Evolutionary conservation across 2,888 invertebrate species (phyloP).

Genomic region (Agrotis ipsilon): DNA sequence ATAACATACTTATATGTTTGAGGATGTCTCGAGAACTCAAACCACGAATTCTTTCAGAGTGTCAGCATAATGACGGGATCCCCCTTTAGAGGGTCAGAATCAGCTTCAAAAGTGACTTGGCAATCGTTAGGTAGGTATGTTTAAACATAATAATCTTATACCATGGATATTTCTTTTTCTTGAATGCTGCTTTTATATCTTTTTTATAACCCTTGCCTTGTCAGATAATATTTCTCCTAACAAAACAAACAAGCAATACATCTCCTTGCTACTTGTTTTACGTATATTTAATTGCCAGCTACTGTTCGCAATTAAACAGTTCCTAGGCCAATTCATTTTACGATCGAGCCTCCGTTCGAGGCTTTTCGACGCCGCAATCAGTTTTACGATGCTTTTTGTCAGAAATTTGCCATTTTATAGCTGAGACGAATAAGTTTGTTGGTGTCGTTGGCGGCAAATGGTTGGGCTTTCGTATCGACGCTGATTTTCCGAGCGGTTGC

Average conservation of each 20-base stretch:
- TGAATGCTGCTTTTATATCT: too few relatives aligned
- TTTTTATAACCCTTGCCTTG: not conserved
- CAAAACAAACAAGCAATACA: slow-evolving; percentile 67
- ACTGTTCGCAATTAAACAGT: slow-evolving; percentile 83
- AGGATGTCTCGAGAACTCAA: too few relatives aligned
- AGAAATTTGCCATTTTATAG: slow-evolving; percentile 80
- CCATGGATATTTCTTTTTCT: too few relatives aligned
- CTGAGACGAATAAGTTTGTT: slow-evolving; percentile 66
- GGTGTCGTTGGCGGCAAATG: slow-evolving; percentile 48
- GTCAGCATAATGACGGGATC: too few relatives aligned
- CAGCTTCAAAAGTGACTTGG: too few relatives aligned
- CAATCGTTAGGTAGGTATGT: too few relatives aligned
- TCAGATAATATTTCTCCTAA: slow-evolving; percentile 49
- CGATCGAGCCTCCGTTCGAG: slow-evolving; percentile 78
- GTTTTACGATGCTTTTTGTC: slow-evolving; percentile 84
- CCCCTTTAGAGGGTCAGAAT: too few relatives aligned
- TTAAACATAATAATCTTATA: too few relatives aligned
- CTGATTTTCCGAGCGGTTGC: slow-evolving; percentile 29
- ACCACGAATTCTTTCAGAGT: too few relatives aligned
- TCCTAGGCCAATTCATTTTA: slow-evolving; percentile 85
- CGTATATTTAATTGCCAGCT: slow-evolving; percentile 79
- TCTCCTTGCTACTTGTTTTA: slow-evolving; percentile 67
- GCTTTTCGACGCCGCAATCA: slow-evolving; percentile 83
- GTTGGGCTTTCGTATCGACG: slow-evolving; percentile 41
- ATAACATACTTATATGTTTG: too few relatives aligned